A percentile compares a stretch with the other conserved stretches of the same genome.
phyloP scores from a whole-genome alignment of 2,113 vertebrate species.

The Mungos mungo region DNA sequence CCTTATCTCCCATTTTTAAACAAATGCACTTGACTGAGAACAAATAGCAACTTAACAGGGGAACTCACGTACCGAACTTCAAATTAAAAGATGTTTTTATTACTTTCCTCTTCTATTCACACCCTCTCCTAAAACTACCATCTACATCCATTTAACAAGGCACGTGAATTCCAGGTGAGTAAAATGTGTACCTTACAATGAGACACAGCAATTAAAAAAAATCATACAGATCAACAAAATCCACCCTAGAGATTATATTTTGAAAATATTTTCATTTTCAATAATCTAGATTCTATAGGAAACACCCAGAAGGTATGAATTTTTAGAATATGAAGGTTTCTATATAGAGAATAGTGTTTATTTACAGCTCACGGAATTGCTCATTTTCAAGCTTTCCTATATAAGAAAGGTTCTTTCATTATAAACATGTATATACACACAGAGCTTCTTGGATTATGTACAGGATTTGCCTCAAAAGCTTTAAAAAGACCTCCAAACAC shows the following conservation, averaged over 20 bases:
- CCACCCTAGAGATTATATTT: not conserved
- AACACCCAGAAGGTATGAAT: not conserved
- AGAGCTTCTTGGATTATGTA: not conserved
- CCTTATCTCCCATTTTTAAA: constrained; percentile 31
- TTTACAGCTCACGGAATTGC: not conserved
- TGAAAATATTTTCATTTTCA: constrained; percentile 28
- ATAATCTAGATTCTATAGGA: not conserved
- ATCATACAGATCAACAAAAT: not conserved
- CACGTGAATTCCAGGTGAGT: not conserved
- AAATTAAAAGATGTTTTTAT: constrained; percentile 1
- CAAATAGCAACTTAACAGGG: constrained; percentile 25
- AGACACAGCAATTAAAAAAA: not conserved
- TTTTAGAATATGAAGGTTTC: constrained; percentile 15
- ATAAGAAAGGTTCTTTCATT: not conserved
- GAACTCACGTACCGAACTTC: not conserved
- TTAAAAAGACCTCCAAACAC: constrained; percentile 33
- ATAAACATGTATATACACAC: not conserved
- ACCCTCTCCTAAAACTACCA: not conserved
- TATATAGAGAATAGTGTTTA: not conserved
- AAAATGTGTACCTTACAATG: not conserved
- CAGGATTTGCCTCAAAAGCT: not conserved
- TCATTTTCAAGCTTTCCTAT: not conserved
- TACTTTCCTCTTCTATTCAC: not conserved
- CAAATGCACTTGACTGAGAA: constrained; percentile 30
- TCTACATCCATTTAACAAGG: not conserved